These are phyloP conservation scores for Sarcophaga rosellei DNA, from an alignment of 2,888 invertebrate species.

Conservation along the genomic window DNA sequence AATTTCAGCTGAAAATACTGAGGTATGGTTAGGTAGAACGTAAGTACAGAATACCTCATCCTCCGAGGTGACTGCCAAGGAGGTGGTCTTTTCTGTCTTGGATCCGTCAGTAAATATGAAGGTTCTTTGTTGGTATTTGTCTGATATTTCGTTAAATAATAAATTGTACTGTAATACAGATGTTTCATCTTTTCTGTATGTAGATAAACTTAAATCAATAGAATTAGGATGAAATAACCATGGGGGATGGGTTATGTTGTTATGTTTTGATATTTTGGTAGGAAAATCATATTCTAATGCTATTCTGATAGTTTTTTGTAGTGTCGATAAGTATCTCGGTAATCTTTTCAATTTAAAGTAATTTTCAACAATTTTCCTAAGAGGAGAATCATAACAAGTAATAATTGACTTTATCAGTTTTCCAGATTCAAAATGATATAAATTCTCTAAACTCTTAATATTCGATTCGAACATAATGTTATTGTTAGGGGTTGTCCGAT, in stretches of 20 bases:
- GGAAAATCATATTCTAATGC: neutral
- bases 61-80: neutral
- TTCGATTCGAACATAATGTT: slow-evolving; percentile 9
- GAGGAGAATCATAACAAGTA: neutral
- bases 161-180: neutral
- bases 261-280: neutral
- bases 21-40: neutral
- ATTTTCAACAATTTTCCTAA: neutral
- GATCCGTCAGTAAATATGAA: neutral
- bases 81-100: neutral
- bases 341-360: neutral
- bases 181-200: neutral
- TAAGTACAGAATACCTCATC: neutral
- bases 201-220: neutral
- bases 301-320: neutral
- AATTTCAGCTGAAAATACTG: slow-evolving; percentile 7
- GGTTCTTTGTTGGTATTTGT: neutral
- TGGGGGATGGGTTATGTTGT: neutral
- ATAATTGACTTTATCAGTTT: neutral
- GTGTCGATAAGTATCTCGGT: neutral
- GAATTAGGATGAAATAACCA: neutral
- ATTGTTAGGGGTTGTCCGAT: slow-evolving; percentile 17
- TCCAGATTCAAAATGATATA: neutral
- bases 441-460: neutral
- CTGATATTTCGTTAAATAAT: neutral